A percentile compares a stretch with the other conserved stretches of the same genome.
These are phyloP conservation scores for Murina feae DNA, from an alignment of 2,113 vertebrate species.

Conservation along the genomic window DNA sequence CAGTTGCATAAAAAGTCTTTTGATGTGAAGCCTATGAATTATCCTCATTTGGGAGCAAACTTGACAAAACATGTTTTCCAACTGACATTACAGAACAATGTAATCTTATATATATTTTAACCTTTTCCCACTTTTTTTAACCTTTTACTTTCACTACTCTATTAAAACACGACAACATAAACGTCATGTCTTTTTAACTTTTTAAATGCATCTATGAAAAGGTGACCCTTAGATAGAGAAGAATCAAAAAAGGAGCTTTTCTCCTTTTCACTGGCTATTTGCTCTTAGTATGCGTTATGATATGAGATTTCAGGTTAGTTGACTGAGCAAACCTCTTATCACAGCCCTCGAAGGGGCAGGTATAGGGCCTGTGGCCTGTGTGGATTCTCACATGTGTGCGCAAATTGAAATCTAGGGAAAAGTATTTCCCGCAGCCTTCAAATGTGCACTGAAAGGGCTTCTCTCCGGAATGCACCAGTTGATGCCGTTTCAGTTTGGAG, in stretches of 20 bases:
- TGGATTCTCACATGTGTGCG: constrained; percentile 97
- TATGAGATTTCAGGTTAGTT: constrained; percentile 97
- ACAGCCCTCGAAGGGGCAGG: constrained; percentile 93
- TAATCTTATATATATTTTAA: constrained; percentile 73
- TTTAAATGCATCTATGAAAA: constrained; percentile 86
- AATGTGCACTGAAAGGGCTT: constrained; percentile 97
- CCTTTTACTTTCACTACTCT: constrained; percentile 74
- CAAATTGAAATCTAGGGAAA: constrained; percentile 98
- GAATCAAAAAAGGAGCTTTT: constrained; percentile 64
- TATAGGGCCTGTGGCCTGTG: constrained; percentile 94
- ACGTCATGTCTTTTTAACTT: neutral
- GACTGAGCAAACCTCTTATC: constrained; percentile 96
- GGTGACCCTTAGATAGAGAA: constrained; percentile 75
- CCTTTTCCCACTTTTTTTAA: constrained; percentile 19
- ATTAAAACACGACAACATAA: constrained; percentile 83
- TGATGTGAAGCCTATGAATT: constrained; percentile 82
- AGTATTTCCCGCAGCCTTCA: constrained; percentile 95
- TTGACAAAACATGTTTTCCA: constrained; percentile 82
- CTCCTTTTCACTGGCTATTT: constrained; percentile 88
- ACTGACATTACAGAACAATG: constrained; percentile 80
- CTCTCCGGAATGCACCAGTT: constrained; percentile 96
- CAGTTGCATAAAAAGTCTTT: constrained; percentile 87
- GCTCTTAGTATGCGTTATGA: constrained; percentile 94
- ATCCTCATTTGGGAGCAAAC: constrained; percentile 82
- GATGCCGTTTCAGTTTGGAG: constrained; percentile 95